A percentile compares a stretch with the other conserved stretches of the same genome.
phyloP scores from a whole-genome alignment of 2,797 vertebrate genomes.

The Pipistrellus pygmaeus region DNA sequence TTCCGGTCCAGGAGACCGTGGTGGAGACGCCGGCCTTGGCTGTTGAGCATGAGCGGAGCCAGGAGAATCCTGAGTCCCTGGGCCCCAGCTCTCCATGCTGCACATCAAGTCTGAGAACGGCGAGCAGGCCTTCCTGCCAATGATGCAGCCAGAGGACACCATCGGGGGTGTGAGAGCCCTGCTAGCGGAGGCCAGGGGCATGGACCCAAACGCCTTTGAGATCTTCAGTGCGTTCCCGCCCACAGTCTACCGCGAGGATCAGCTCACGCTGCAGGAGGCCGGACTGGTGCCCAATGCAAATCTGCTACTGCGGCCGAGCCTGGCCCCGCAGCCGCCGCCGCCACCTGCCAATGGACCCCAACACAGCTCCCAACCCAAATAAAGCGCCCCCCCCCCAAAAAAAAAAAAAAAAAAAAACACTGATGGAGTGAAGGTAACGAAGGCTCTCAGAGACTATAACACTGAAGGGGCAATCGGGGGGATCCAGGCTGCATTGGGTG shows the following conservation, averaged over 20 bases:
- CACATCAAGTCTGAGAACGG: slow-evolving; percentile 93
- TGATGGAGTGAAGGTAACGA: too few relatives aligned
- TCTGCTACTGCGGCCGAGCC: slow-evolving; percentile 87
- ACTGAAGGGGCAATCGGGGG: too few relatives aligned
- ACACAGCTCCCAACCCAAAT: slow-evolving; percentile 31
- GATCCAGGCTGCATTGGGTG: too few relatives aligned
- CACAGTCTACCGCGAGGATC: slow-evolving; percentile 86
- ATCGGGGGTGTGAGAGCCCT: slow-evolving; percentile 91
- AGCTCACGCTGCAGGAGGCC: slow-evolving; percentile 89
- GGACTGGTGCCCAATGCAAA: slow-evolving; percentile 89
- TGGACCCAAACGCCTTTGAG: slow-evolving; percentile 87
- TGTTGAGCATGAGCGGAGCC: slow-evolving; percentile 63
- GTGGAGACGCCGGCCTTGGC: slow-evolving; percentile 89
- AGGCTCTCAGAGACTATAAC: too few relatives aligned
- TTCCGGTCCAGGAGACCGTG: slow-evolving; percentile 81
- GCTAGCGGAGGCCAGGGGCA: slow-evolving; percentile 84
- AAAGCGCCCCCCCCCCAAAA: slow-evolving; percentile 54
- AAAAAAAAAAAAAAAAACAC: too few relatives aligned
- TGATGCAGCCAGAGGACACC: slow-evolving; percentile 91
- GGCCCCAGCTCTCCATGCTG: slow-evolving; percentile 85
- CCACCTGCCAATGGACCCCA: background rate
- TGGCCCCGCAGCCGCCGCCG: background rate
- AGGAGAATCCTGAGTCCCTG: background rate
- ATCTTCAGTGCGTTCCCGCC: slow-evolving; percentile 93
- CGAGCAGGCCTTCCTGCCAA: slow-evolving; percentile 88